Percentiles rank a stretch among this genome's conserved stretches.
Conservation (phyloP, 2,113 vertebrate genomes). For the Macquaria australasica region DNA sequence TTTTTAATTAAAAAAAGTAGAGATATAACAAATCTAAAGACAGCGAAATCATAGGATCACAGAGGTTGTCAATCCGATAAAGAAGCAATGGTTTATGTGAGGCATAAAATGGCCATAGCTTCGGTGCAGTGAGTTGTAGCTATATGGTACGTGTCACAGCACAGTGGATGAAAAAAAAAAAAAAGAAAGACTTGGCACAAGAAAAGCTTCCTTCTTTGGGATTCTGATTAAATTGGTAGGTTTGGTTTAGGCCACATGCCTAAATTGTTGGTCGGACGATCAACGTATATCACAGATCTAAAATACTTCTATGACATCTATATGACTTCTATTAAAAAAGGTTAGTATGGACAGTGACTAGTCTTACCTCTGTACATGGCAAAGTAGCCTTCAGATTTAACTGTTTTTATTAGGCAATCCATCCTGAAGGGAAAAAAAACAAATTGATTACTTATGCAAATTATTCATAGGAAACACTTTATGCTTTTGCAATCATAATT, state of each 20-base stretch:
- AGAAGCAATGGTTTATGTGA: not conserved
- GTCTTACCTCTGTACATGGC: constrained; percentile 91
- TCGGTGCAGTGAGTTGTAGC: not conserved
- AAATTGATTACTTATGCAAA: not conserved
- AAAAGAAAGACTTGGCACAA: not conserved
- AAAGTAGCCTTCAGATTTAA: constrained; percentile 89
- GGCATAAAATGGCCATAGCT: not conserved
- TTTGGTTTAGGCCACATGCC: not conserved
- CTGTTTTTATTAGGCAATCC: constrained; percentile 88
- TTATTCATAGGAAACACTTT: not conserved
- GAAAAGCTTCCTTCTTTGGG: not conserved
- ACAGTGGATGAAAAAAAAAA: not conserved
- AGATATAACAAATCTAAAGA: not conserved
- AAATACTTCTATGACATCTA: not conserved
- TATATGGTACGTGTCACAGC: not conserved
- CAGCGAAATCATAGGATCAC: not conserved
- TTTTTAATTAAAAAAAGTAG: no score
- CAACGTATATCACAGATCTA: not conserved
- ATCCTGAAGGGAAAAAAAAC: constrained; percentile 77
- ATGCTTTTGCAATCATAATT: not conserved
- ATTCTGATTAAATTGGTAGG: not conserved
- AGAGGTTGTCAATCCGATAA: not conserved
- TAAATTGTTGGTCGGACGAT: not conserved
- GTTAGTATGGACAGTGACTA: not conserved
- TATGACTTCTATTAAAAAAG: not conserved